Conservation (phyloP, 2,888 invertebrate genomes). For the Punctoribates punctum region DNA sequence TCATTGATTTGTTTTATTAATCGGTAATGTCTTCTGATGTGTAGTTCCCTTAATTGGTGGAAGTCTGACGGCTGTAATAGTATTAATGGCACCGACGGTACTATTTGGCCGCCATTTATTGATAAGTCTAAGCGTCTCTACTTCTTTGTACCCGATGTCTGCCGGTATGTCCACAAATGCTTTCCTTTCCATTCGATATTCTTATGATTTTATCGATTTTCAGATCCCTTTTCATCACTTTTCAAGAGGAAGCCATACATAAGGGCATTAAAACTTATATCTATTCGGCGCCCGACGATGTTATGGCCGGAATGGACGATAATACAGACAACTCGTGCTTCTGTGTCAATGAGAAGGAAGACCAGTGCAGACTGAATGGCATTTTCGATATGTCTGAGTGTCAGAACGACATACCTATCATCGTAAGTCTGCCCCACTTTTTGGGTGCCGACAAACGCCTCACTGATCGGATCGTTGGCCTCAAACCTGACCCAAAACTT, state of each 20-base stretch:
- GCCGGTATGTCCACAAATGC: slow-evolving; percentile 34
- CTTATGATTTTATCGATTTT: slow-evolving; percentile 9
- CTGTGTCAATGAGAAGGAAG: slow-evolving; percentile 42
- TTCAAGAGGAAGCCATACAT: slow-evolving; percentile 39
- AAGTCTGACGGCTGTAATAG: slow-evolving; percentile 38
- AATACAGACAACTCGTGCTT: slow-evolving; percentile 47
- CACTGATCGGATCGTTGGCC: slow-evolving; percentile 45
- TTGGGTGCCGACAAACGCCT: slow-evolving; percentile 45
- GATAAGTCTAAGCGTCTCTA: slow-evolving; percentile 28
- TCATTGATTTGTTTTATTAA: background rate
- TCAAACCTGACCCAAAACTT: slow-evolving; percentile 45
- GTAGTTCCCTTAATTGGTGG: slow-evolving; percentile 38
- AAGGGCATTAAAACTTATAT: slow-evolving; percentile 60
- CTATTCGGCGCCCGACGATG: slow-evolving; percentile 62
- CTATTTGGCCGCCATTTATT: slow-evolving; percentile 40
- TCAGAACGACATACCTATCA: slow-evolving; percentile 46
- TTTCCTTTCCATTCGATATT: background rate
- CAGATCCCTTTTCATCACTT: slow-evolving; percentile 45
- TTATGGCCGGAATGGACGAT: slow-evolving; percentile 60
- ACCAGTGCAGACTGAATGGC: slow-evolving; percentile 38
- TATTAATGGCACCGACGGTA: slow-evolving; percentile 43
- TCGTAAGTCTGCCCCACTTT: slow-evolving; percentile 47
- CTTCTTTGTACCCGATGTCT: slow-evolving; percentile 41
- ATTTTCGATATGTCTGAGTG: slow-evolving; percentile 39
- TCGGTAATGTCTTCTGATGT: background rate